These are phyloP conservation scores for Oxyruncus cristatus DNA, from an alignment of 2,113 vertebrate species.

Conservation along the genomic window DNA sequence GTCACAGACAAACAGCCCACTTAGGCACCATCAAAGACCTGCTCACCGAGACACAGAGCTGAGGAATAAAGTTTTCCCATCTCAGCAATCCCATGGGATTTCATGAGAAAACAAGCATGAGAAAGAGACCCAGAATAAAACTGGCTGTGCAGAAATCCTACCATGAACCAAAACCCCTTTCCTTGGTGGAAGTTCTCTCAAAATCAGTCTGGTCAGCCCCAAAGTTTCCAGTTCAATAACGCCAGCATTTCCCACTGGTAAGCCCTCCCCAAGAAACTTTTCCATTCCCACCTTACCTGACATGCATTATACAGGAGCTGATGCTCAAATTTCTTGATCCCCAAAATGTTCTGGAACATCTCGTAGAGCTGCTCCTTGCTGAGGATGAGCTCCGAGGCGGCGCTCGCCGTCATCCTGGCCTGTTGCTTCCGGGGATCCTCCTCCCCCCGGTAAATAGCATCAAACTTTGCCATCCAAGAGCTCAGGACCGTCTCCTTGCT, in stretches of 20 bases:
- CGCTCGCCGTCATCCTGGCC: constrained; percentile 92
- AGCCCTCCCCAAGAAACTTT: not conserved
- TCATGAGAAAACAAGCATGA: not conserved
- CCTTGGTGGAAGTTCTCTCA: not conserved
- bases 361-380: constrained; percentile 99
- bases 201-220: not conserved
- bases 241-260: not conserved
- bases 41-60: not conserved
- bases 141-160: not conserved
- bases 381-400: constrained; percentile 96
- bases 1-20: not conserved
- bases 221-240: not conserved
- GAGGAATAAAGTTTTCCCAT: not conserved
- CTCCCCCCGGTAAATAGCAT: constrained; percentile 95
- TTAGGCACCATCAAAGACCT: not conserved
- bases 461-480: constrained; percentile 98
- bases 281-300: constrained; percentile 81
- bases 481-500: constrained; percentile 98
- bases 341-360: constrained; percentile 98
- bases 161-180: not conserved
- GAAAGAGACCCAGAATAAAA: not conserved
- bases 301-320: constrained; percentile 98
- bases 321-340: constrained; percentile 98
- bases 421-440: constrained; percentile 96
- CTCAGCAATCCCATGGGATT: not conserved